phyloP scores from a whole-genome alignment of 2,797 vertebrate genomes.

The Leptoclinus maculatus region DNA sequence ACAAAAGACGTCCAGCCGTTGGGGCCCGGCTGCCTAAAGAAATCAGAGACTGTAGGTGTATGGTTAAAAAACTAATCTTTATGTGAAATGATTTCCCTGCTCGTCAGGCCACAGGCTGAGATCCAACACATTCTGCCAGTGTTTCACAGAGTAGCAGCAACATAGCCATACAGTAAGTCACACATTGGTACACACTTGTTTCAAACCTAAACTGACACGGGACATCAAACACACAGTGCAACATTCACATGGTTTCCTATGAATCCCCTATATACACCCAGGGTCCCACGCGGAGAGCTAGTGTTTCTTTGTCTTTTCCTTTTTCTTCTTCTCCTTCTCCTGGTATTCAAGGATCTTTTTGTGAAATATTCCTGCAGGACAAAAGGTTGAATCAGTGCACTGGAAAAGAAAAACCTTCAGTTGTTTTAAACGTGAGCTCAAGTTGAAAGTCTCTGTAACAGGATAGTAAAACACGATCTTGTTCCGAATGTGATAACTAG shows the following conservation, averaged over 20 bases:
- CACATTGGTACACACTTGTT: slow-evolving; percentile 39
- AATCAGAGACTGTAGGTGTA: not conserved
- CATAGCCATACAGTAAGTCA: slow-evolving; percentile 55
- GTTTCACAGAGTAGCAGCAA: slow-evolving; percentile 70
- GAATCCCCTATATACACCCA: slow-evolving; percentile 43
- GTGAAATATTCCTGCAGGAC: slow-evolving; percentile 81
- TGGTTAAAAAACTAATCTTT: slow-evolving; percentile 56
- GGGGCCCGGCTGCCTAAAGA: not conserved
- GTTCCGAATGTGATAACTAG: not conserved
- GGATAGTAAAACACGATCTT: not conserved
- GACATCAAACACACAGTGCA: slow-evolving; percentile 56
- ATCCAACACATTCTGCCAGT: slow-evolving; percentile 42
- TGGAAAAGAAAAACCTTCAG: not conserved
- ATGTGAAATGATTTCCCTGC: slow-evolving; percentile 69
- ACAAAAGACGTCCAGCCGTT: not conserved
- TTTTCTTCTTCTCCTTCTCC: slow-evolving; percentile 69
- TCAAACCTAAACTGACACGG: slow-evolving; percentile 30
- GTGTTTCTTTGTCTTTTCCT: slow-evolving; percentile 76
- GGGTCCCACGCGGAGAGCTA: slow-evolving; percentile 39
- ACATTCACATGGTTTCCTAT: slow-evolving; percentile 61
- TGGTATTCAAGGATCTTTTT: slow-evolving; percentile 82
- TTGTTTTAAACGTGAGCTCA: not conserved
- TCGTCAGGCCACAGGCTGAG: slow-evolving; percentile 33
- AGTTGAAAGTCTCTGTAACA: not conserved
- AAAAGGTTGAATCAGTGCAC: slow-evolving; percentile 4